These are phyloP conservation scores for Drosophila sulfurigaster DNA, from an alignment of 1,140 invertebrate genomes.

Conservation along the genomic window DNA sequence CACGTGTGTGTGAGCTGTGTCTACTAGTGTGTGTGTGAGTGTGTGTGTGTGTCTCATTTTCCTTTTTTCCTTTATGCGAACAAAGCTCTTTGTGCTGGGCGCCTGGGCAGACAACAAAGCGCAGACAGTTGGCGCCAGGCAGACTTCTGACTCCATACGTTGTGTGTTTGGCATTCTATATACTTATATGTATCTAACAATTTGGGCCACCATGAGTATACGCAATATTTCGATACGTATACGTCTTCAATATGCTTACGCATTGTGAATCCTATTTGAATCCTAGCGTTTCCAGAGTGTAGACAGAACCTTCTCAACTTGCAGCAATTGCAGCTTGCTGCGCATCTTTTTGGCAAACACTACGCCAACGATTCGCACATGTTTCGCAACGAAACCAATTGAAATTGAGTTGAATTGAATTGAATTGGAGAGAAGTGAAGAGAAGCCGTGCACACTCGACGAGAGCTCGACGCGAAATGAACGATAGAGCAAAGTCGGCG, in stretches of 20 bases:
- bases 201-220: slow-evolving; percentile 18
- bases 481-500: slow-evolving; percentile 15
- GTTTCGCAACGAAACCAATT: neutral
- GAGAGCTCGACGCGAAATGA: slow-evolving; percentile 48
- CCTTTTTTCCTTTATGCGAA: neutral
- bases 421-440: too few relatives aligned
- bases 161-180: neutral
- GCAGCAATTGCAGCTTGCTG: slow-evolving; percentile 34
- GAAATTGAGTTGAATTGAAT: too few relatives aligned
- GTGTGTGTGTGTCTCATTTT: neutral
- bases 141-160: slow-evolving; percentile 33
- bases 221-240: slow-evolving; percentile 26
- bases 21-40: neutral
- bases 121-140: slow-evolving; percentile 53
- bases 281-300: slow-evolving; percentile 63
- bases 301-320: slow-evolving; percentile 60
- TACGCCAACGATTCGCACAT: slow-evolving; percentile 1
- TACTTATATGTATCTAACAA: neutral
- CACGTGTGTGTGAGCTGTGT: slow-evolving; percentile 9
- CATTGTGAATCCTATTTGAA: slow-evolving; percentile 53
- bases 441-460: slow-evolving; percentile 32
- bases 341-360: slow-evolving; percentile 46
- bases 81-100: slow-evolving; percentile 14
- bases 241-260: neutral
- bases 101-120: slow-evolving; percentile 48